A percentile compares a stretch with the other conserved stretches of the same genome.
phyloP scores from a whole-genome alignment of 2,113 vertebrate species.

The Atherinomorus stipes region DNA sequence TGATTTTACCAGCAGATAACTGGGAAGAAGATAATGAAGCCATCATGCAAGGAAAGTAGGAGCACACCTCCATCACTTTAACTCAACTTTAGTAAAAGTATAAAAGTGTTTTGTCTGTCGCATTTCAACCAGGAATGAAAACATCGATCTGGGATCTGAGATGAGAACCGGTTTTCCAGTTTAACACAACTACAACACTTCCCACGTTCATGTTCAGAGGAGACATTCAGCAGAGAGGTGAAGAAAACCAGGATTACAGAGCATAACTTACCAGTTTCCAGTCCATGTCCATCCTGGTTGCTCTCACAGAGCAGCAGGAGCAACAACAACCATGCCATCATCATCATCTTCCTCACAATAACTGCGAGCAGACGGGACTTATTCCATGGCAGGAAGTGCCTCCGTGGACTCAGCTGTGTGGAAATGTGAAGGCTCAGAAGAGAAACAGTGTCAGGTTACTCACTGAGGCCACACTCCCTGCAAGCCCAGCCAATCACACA shows the following conservation, averaged over 20 bases:
- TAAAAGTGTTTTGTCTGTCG: too few relatives aligned
- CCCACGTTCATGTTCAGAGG: too few relatives aligned
- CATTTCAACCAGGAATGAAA: too few relatives aligned
- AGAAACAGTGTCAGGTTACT: not conserved
- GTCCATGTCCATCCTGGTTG: not conserved
- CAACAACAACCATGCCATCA: constrained; percentile 42
- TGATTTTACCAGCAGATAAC: too few relatives aligned
- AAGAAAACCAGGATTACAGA: not conserved
- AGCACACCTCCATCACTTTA: too few relatives aligned
- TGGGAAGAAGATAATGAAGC: too few relatives aligned
- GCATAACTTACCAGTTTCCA: constrained; percentile 36
- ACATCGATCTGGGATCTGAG: too few relatives aligned
- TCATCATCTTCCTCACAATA: not conserved
- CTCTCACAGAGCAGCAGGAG: constrained; percentile 27
- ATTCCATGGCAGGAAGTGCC: not conserved
- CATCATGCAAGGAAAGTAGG: too few relatives aligned
- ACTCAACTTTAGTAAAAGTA: too few relatives aligned
- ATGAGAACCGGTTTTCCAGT: too few relatives aligned
- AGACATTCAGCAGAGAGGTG: not conserved
- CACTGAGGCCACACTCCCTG: constrained; percentile 9
- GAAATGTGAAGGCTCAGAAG: not conserved
- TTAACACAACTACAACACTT: too few relatives aligned
- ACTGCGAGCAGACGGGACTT: not conserved
- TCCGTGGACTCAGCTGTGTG: not conserved
- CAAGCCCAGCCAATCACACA: not conserved